phyloP scores from a whole-genome alignment of 30 jellyfish, hydroid and myxozoan genomes.

The Aurelia sp. region DNA sequence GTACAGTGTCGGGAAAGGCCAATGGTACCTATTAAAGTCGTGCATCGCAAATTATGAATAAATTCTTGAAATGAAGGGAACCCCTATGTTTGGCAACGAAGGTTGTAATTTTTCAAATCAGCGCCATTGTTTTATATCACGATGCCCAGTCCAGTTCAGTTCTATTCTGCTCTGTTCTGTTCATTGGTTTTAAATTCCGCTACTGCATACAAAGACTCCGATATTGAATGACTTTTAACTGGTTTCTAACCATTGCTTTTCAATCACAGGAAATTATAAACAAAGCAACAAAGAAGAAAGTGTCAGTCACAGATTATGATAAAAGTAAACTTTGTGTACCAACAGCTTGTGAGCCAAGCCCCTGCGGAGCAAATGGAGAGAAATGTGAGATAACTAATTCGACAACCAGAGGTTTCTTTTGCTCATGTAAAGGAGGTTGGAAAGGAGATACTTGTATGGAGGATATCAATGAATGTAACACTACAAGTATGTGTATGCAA shows the following conservation, averaged over 20 bases:
- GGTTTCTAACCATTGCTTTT: background rate
- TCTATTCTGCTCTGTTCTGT: no score
- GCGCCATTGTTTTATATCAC: no score
- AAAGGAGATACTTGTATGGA: conserved; percentile 76
- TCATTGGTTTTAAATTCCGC: no score
- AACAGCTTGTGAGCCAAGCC: conserved; percentile 90
- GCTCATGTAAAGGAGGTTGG: conserved; percentile 89
- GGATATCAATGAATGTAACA: conserved; percentile 77
- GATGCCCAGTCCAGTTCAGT: no score
- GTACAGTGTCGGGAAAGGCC: no score
- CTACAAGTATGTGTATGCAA: background rate
- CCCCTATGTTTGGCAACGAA: no score
- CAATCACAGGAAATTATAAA: conserved; percentile 7
- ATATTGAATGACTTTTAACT: no score
- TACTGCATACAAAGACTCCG: no score
- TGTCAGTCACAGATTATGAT: conserved; percentile 53
- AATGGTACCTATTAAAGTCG: no score
- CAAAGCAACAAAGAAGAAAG: conserved; percentile 36
- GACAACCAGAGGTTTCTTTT: conserved; percentile 69
- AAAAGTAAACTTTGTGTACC: conserved; percentile 60
- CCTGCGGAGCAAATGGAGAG: conserved; percentile 79
- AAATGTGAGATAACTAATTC: conserved; percentile 55
- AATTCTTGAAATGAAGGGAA: no score
- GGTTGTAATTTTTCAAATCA: no score
- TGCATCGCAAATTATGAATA: no score